Evolutionary conservation across 2,797 vertebrate genomes (phyloP).

Genomic region (Intellagama lesueurii): DNA sequence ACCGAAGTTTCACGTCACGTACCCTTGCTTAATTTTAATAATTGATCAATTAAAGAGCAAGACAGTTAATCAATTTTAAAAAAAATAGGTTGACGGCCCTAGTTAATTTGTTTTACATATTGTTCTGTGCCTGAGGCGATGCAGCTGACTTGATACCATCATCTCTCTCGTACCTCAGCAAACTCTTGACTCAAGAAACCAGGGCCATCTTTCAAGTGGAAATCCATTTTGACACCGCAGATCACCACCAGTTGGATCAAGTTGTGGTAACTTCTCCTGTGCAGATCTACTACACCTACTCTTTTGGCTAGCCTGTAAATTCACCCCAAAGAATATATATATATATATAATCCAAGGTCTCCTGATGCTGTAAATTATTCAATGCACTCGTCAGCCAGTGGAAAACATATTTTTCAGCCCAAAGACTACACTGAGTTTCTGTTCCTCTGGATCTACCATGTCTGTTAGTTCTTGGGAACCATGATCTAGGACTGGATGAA

Average conservation of each 20-base stretch:
- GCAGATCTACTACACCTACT: no score
- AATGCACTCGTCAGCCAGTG: no score
- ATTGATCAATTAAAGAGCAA: constrained; percentile 26
- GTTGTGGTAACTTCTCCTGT: no score
- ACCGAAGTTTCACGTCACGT: not conserved
- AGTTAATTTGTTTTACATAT: not conserved
- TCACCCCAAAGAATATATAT: no score
- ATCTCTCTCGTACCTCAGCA: not conserved
- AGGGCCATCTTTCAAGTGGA: not conserved
- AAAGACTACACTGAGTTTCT: no score
- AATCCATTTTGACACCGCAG: not conserved
- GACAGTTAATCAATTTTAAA: not conserved
- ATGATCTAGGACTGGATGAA: no score
- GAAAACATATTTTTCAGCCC: no score
- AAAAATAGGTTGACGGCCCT: not conserved
- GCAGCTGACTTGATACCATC: not conserved
- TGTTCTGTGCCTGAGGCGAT: not conserved
- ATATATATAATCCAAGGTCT: no score
- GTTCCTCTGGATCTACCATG: no score
- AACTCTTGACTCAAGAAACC: not conserved
- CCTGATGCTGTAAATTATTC: no score
- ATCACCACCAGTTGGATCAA: not conserved
- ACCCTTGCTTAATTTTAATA: constrained; percentile 4
- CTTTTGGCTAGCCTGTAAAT: no score
- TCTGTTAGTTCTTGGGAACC: no score